Percentiles rank a stretch among this genome's conserved stretches.
Conservation (phyloP, 2,888 invertebrate genomes). For the Agriopis aurantiaria region DNA sequence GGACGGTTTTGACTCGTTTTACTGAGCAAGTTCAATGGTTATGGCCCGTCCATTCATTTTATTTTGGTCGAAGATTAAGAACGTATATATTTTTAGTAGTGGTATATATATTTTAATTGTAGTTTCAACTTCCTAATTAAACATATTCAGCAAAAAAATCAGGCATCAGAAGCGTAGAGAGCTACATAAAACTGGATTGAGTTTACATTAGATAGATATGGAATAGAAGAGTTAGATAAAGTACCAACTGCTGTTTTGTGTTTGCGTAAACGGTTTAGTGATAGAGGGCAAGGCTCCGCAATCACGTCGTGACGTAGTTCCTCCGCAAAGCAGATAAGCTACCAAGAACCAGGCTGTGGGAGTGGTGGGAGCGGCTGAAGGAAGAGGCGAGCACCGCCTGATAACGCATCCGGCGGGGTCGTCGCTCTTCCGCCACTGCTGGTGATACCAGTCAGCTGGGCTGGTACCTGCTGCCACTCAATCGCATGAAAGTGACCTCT, state of each 20-base stretch:
- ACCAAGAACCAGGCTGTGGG: constrained; percentile 52
- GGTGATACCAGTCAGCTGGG: constrained; percentile 70
- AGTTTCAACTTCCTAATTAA: neutral
- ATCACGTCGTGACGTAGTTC: constrained; percentile 17
- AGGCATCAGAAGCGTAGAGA: too few relatives aligned
- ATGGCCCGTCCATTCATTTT: too few relatives aligned
- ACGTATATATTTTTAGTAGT: too few relatives aligned
- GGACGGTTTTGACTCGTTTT: too few relatives aligned
- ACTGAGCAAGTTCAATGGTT: too few relatives aligned
- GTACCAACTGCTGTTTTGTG: neutral
- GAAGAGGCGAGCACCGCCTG: constrained; percentile 41
- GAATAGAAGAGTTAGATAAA: neutral
- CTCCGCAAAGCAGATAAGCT: constrained; percentile 26
- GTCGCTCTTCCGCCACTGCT: constrained; percentile 73
- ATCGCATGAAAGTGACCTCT: neutral
- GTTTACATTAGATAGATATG: too few relatives aligned
- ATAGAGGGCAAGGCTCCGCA: neutral
- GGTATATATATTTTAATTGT: neutral
- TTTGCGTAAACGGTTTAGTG: neutral
- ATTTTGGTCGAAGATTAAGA: too few relatives aligned
- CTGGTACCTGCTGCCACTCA: constrained; percentile 37
- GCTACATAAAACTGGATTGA: too few relatives aligned
- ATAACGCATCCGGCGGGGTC: constrained; percentile 77
- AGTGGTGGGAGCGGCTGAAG: constrained; percentile 47
- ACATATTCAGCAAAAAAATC: too few relatives aligned